These are phyloP conservation scores for Coregonus suidteri DNA, from an alignment of 2,797 vertebrate species.

Conservation along the genomic window DNA sequence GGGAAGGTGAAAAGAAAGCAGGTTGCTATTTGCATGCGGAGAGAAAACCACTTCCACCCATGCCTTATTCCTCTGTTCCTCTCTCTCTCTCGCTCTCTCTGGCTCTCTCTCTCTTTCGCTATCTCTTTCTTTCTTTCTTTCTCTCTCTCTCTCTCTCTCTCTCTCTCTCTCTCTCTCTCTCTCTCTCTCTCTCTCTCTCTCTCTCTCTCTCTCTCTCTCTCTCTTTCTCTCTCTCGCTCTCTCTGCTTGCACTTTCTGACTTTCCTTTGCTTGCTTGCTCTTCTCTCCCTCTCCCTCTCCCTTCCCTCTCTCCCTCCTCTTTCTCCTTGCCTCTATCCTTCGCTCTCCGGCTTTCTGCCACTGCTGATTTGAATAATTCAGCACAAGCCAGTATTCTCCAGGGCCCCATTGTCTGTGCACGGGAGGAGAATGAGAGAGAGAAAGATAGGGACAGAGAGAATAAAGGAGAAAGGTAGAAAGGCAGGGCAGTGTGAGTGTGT, in stretches of 20 bases:
- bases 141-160: conserved; percentile 26
- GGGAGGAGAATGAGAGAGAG: conserved; percentile 73
- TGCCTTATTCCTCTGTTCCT: conserved; percentile 16
- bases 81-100: conserved; percentile 39
- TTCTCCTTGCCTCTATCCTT: conserved; percentile 66
- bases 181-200: conserved; percentile 5
- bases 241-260: conserved; percentile 14
- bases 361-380: conserved; percentile 83
- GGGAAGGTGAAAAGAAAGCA: neutral
- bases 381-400: conserved; percentile 78
- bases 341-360: conserved; percentile 74
- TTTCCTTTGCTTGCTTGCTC: conserved; percentile 51
- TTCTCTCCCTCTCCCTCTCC: conserved; percentile 25
- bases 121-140: conserved; percentile 2
- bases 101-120: conserved; percentile 10
- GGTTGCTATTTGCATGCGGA: conserved; percentile 17
- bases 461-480: conserved; percentile 21
- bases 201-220: conserved; percentile 19
- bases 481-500: conserved; percentile 38
- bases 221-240: conserved; percentile 46
- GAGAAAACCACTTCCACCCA: conserved; percentile 12
- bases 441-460: neutral
- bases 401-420: conserved; percentile 78
- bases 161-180: conserved; percentile 36
- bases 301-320: conserved; percentile 48